Evolutionary conservation across 2,113 vertebrate genomes (phyloP).

Genomic region (Erpornis zantholeuca): DNA sequence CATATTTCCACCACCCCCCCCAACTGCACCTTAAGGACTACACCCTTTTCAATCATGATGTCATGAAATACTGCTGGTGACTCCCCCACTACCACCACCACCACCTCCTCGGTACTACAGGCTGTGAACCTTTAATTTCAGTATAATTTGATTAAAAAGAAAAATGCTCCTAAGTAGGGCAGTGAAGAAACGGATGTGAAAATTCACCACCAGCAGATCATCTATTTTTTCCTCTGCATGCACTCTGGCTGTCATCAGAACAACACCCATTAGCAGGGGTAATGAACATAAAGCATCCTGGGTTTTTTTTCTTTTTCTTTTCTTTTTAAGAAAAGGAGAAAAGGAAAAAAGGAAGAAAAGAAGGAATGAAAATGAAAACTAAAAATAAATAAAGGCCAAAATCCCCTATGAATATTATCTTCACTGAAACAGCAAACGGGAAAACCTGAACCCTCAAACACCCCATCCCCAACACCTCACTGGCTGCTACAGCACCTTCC

Average conservation of each 20-base stretch:
- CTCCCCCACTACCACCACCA: conserved; percentile 50
- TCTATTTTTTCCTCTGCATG: conserved; percentile 27
- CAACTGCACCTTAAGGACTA: conserved; percentile 72
- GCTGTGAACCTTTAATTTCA: conserved; percentile 53
- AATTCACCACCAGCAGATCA: conserved; percentile 40
- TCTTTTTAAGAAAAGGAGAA: no score
- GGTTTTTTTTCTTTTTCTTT: background rate
- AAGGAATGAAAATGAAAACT: background rate
- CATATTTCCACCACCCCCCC: background rate
- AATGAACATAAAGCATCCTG: conserved; percentile 55
- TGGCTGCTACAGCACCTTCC: conserved; percentile 51
- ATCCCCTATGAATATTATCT: background rate
- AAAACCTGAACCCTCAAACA: conserved; percentile 14
- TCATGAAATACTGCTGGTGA: conserved; percentile 71
- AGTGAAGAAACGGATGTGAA: conserved; percentile 40
- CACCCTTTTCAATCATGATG: conserved; percentile 77
- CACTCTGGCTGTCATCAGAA: conserved; percentile 55
- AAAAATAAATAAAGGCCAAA: background rate
- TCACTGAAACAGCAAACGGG: background rate
- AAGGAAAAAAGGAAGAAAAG: background rate
- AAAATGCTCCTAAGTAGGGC: conserved; percentile 53
- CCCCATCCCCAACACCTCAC: conserved; percentile 33
- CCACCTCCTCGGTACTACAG: conserved; percentile 19
- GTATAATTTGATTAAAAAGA: conserved; percentile 52
- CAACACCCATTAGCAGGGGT: conserved; percentile 60